phyloP scores from a whole-genome alignment of 2,888 invertebrate species.

The Oconnorella tubifera region DNA sequence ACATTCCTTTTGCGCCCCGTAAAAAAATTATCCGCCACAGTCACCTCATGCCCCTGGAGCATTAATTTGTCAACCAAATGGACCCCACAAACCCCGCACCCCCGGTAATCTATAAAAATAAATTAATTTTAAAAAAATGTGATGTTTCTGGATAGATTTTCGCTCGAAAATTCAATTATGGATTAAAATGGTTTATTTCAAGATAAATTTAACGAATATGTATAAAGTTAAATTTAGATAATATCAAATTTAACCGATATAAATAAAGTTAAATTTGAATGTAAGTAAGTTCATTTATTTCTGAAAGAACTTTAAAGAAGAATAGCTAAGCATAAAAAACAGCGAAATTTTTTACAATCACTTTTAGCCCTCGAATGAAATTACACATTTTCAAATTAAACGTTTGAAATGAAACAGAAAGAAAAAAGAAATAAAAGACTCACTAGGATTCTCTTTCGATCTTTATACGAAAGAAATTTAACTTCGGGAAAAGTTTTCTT shows the following conservation, averaged over 20 bases:
- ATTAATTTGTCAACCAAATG: slow-evolving; percentile 93
- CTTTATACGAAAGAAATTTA: slow-evolving; percentile 83
- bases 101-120: slow-evolving; percentile 81
- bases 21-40: slow-evolving; percentile 93
- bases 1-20: slow-evolving; percentile 95
- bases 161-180: neutral
- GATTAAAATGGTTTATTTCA: no score
- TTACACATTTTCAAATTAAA: no score
- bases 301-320: neutral
- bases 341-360: no score
- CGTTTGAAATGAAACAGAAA: no score
- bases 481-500: slow-evolving; percentile 81
- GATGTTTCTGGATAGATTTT: neutral
- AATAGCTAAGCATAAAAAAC: neutral
- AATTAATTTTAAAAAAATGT: neutral
- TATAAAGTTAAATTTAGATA: no score
- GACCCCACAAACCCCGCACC: slow-evolving; percentile 99
- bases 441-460: slow-evolving; percentile 86
- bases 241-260: no score
- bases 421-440: slow-evolving; percentile 31
- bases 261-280: no score
- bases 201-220: no score
- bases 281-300: neutral
- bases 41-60: slow-evolving; percentile 91
- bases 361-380: no score